phyloP scores from a whole-genome alignment of 2,888 invertebrate genomes.

The Deilephila elpenor region DNA sequence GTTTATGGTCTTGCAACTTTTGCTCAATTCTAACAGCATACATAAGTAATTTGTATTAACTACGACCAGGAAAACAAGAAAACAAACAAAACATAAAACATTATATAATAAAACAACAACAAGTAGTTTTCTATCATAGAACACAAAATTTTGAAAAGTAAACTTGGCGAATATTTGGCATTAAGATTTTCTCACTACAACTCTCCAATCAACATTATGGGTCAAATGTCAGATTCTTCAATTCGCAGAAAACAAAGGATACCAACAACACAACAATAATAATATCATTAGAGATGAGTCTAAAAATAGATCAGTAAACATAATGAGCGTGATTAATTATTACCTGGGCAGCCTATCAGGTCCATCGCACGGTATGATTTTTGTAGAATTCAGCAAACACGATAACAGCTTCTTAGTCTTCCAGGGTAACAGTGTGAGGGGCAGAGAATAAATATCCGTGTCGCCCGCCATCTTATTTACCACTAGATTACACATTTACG shows the following conservation, averaged over 20 bases:
- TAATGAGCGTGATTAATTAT: slow-evolving; percentile 31
- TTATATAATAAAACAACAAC: neutral
- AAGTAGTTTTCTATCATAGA: no score
- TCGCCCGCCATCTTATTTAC: slow-evolving; percentile 50
- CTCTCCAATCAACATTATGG: neutral
- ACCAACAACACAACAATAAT: neutral
- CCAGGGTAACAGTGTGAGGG: slow-evolving; percentile 71
- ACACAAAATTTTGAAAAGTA: no score
- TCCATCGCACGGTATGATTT: slow-evolving; percentile 86
- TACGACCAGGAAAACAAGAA: no score
- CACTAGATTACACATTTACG: slow-evolving; percentile 22
- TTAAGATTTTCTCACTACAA: neutral
- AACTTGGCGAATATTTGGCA: neutral
- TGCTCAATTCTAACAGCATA: no score
- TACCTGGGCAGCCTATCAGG: slow-evolving; percentile 64
- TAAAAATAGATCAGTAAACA: slow-evolving; percentile 1
- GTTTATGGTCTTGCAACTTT: no score
- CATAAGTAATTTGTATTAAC: no score
- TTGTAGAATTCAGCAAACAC: slow-evolving; percentile 86
- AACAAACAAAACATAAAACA: no score
- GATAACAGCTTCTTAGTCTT: slow-evolving; percentile 83
- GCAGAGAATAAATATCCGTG: slow-evolving; percentile 62
- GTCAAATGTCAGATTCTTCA: slow-evolving; percentile 11
- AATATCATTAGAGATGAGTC: neutral
- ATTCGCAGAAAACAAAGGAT: slow-evolving; percentile 20